Evolutionary conservation across 2,113 vertebrate species (phyloP), one percentile per base, ranked within the genome.

Genomic region (Brachyhypopomus occidentalis): DNA sequence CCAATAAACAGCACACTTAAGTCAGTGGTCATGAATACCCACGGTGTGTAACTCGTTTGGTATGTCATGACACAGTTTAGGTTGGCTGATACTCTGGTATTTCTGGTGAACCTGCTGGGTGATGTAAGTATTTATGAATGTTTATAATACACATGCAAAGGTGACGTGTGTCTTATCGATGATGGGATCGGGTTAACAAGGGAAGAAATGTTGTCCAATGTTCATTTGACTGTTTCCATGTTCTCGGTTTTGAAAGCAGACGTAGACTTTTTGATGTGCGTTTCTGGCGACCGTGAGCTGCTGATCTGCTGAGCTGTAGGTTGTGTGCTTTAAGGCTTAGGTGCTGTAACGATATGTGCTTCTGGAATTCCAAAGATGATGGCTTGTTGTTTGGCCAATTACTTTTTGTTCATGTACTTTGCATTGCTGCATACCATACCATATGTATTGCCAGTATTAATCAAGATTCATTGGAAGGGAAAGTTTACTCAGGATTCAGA

Each of bases 41-140:
- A 3, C 52, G 11, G 63, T n/a, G 1, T 77, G 73, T 80, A 52
- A 80, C 77, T 23, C 30, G 45, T 55, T 16, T 72, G 78, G 59
- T 59, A 73, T 73, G 78, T 36, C 67, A 80, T 81, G 74, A 73
- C 74, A 81, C 45, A 66, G 59, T 72, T 80, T 60, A 38, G 19
- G 60, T 58, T 69, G 62, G 75, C 41, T 19, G 78, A 67, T 70
- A 63, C 22, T 48, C 20, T 17, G 27, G 64, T 70, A 67, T 60
- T 56, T 70, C 79, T 75, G 67, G 62, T 81, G 79, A 75, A 81
- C 72, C 30, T 45, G 48, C 59, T 70, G 66, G 63, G 67, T 81
- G 80, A 81, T 69, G 72, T 75, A 69, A 81, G 63, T 73, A 81
- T 81, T 69, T 60, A 70, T 69, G 63, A 69, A 79, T 79, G 55